Evolutionary conservation across 35 echinoderm and acorn worm species (phyloP), one percentile per base, ranked within the genome.

Genomic region (Patiria miniata): DNA sequence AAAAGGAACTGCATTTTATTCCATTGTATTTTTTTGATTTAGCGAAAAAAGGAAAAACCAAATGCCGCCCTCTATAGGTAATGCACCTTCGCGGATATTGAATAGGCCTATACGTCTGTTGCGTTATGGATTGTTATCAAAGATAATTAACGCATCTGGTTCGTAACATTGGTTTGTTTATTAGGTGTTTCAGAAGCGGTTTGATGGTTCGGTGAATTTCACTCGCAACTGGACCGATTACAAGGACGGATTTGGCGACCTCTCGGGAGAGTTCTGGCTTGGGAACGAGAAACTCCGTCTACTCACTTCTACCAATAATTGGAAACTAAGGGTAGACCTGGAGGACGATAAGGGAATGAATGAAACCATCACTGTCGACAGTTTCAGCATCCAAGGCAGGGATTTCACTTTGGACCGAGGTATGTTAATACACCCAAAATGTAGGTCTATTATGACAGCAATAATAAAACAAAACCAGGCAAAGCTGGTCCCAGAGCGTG

Each of bases 211-310:
- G 3, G 82, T 84, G 17, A 68, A 78, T 78, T 90, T 90, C 61
- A 77, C 84, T 84, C 55, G 36, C 21, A 59, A 76, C 47, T 90
- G 89, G 89, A 76, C 44, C 12, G 54, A 29, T 12, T 90, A 90
- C 81, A 69, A 84, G 81, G 15, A 44, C 36, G 88, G 81, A 19
- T 90, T 90, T 55, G 89, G 81, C 19, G 32, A 50, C 52, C 36
- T 85, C 0, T 12, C 14, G 17, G 19, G 5, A 30, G 88, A 90
- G 73, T 61, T 65, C 53, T 90, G 88, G 88, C 58, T 90, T 16
- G 88, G 88, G 51, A 90, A 90, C 51, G 34, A 90, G 30, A 84
- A 84, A 23, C 60, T 85, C 5, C 76, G 50, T 78, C 60, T 78
- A 9, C 60, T 90, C 12, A 61, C 80, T 1, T n/a, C 26, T 22